phyloP scores from a whole-genome alignment of 2,797 vertebrate genomes.

The Coreius guichenoti region DNA sequence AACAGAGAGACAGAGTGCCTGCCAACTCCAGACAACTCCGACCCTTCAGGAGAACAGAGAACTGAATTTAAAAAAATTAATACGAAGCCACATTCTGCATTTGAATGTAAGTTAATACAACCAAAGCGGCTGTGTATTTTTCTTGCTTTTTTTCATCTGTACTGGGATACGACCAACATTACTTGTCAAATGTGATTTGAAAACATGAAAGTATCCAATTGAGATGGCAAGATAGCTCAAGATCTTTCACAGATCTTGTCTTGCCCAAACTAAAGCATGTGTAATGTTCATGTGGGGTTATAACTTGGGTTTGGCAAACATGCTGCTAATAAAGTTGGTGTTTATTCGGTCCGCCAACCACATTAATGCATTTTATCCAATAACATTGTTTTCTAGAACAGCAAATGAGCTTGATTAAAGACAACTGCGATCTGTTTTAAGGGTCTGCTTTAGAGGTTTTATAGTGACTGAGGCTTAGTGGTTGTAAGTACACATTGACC shows the following conservation, averaged over 20 bases:
- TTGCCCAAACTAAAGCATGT: constrained; percentile 28
- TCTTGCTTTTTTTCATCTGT: constrained; percentile 19
- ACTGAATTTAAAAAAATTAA: constrained; percentile 60
- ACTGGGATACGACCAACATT: constrained; percentile 31
- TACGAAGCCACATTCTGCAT: constrained; percentile 50
- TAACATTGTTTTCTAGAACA: constrained; percentile 59
- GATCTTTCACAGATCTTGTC: constrained; percentile 25
- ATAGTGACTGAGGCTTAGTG: constrained; percentile 23
- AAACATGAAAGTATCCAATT: constrained; percentile 34
- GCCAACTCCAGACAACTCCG: constrained; percentile 53
- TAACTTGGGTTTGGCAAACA: constrained; percentile 49
- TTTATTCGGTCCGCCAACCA: constrained; percentile 61
- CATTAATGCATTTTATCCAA: constrained; percentile 57
- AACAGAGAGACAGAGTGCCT: constrained; percentile 60
- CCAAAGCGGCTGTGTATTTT: constrained; percentile 39
- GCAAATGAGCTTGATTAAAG: constrained; percentile 57
- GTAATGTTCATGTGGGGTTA: constrained; percentile 36
- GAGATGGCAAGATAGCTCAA: constrained; percentile 21
- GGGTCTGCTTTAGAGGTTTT: constrained; percentile 37
- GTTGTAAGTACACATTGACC: not conserved
- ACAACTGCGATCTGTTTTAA: constrained; percentile 41
- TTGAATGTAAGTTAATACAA: constrained; percentile 53
- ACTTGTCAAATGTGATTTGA: constrained; percentile 54
- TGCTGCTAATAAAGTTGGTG: constrained; percentile 57
- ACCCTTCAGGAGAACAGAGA: constrained; percentile 55